phyloP scores from a whole-genome alignment of 2,797 vertebrate species.

The Gadopsis bispinosus region DNA sequence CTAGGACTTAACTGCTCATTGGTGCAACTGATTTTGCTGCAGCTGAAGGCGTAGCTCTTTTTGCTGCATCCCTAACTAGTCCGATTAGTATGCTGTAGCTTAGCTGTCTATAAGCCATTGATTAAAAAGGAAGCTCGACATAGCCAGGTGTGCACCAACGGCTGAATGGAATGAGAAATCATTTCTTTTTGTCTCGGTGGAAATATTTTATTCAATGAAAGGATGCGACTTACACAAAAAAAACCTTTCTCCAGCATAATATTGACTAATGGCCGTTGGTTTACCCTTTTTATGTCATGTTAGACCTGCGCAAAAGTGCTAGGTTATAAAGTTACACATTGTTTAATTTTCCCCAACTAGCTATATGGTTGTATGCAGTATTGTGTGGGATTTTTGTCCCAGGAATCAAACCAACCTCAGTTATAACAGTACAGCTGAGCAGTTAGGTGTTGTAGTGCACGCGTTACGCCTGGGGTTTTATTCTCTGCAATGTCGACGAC shows the following conservation, averaged over 20 bases:
- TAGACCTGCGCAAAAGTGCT: conserved; percentile 31
- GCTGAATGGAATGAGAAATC: conserved; percentile 27
- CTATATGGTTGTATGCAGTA: conserved; percentile 37
- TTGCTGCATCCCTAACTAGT: conserved; percentile 57
- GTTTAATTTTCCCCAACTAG: conserved; percentile 34
- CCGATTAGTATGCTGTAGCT: conserved; percentile 62
- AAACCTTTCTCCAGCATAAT: conserved; percentile 29
- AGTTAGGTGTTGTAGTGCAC: conserved; percentile 7
- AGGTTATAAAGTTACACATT: not conserved
- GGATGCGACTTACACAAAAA: conserved; percentile 55
- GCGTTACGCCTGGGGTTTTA: conserved; percentile 19
- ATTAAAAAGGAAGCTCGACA: conserved; percentile 41
- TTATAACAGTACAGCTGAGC: conserved; percentile 16
- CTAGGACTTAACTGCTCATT: conserved; percentile 53
- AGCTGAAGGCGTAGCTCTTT: conserved; percentile 41
- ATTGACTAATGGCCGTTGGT: conserved; percentile 27
- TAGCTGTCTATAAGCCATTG: conserved; percentile 60
- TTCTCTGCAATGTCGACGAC: conserved; percentile 23
- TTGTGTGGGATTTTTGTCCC: conserved; percentile 34
- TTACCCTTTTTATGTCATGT: conserved; percentile 28
- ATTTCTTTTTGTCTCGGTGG: conserved; percentile 42
- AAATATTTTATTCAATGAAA: conserved; percentile 54
- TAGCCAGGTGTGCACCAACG: conserved; percentile 39
- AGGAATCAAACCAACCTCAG: conserved; percentile 22
- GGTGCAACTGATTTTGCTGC: conserved; percentile 55